Percentiles rank a stretch among this genome's conserved stretches.
Conservation (phyloP, 2,888 invertebrate genomes). For the Itoplectis maculator region DNA sequence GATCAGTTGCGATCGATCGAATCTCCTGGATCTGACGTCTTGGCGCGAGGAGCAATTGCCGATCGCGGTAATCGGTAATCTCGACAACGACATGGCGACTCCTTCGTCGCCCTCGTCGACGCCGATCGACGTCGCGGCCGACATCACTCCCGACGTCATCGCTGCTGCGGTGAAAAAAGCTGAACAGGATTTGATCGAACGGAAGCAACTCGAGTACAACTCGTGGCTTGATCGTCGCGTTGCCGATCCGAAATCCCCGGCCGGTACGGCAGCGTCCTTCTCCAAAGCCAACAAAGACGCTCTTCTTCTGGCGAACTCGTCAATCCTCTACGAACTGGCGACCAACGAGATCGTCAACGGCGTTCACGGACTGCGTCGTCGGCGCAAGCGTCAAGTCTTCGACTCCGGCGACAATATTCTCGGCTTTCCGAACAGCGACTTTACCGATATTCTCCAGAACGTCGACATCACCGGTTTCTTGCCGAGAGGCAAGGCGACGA, state of each 20-base stretch:
- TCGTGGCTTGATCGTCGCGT: slow-evolving; percentile 88
- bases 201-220: slow-evolving; percentile 93
- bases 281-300: slow-evolving; percentile 95
- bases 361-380: slow-evolving; percentile 82
- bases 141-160: slow-evolving; percentile 90
- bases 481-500: slow-evolving; percentile 86
- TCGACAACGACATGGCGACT: slow-evolving; percentile 77
- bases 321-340: slow-evolving; percentile 93
- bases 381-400: slow-evolving; percentile 91
- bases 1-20: slow-evolving; percentile 91
- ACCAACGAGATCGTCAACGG: slow-evolving; percentile 94
- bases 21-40: slow-evolving; percentile 88
- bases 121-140: slow-evolving; percentile 84
- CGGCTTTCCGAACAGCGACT: slow-evolving; percentile 87
- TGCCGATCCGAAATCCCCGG: slow-evolving; percentile 94
- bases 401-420: slow-evolving; percentile 87
- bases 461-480: slow-evolving; percentile 91
- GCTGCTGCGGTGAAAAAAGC: slow-evolving; percentile 92
- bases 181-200: slow-evolving; percentile 90
- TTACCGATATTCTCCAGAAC: slow-evolving; percentile 91
- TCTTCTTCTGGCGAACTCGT: slow-evolving; percentile 93
- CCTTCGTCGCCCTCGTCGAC: slow-evolving; percentile 5
- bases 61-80: slow-evolving; percentile 74
- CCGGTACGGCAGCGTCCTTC: slow-evolving; percentile 95
- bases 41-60: slow-evolving; percentile 88